These are phyloP conservation scores for Catostylus mosaicus DNA, from an alignment of 30 jellyfish, hydroid and myxozoan species.

Conservation along the genomic window DNA sequence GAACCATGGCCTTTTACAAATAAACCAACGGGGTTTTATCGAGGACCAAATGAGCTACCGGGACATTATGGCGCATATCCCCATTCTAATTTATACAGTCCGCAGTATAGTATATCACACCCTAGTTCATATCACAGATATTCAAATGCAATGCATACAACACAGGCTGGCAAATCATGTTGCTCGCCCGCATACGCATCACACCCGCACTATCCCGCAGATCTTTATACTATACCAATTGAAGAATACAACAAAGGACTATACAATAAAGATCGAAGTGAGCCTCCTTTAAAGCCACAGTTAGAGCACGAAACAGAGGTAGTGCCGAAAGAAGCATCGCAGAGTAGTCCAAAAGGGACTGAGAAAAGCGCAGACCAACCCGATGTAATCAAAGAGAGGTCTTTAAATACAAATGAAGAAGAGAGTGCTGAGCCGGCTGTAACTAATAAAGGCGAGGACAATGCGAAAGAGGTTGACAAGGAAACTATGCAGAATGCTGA, in stretches of 20 bases:
- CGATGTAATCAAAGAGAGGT: slow-evolving; percentile 14
- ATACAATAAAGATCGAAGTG: slow-evolving; percentile 33
- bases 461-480: slow-evolving; percentile 28
- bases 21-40: slow-evolving; percentile 13
- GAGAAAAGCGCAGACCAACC: slow-evolving; percentile 12
- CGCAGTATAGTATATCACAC: slow-evolving; percentile 46
- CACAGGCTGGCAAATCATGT: slow-evolving; percentile 42
- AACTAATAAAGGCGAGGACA: background rate
- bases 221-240: slow-evolving; percentile 51
- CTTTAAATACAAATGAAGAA: background rate
- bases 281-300: slow-evolving; percentile 12
- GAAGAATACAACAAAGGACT: slow-evolving; percentile 48
- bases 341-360: background rate
- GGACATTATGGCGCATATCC: slow-evolving; percentile 39
- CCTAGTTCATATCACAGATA: slow-evolving; percentile 43
- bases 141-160: slow-evolving; percentile 34
- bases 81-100: slow-evolving; percentile 30
- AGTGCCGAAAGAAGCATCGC: background rate
- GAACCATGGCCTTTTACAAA: slow-evolving; percentile 35
- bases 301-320: slow-evolving; percentile 12
- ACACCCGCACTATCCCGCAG: slow-evolving; percentile 55
- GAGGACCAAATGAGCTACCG: slow-evolving; percentile 27
- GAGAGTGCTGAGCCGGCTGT: background rate
- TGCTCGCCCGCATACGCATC: slow-evolving; percentile 58
- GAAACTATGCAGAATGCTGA: slow-evolving; percentile 13